phyloP scores from a whole-genome alignment of 2,888 invertebrate species.

The Limnephilus marmoratus region DNA sequence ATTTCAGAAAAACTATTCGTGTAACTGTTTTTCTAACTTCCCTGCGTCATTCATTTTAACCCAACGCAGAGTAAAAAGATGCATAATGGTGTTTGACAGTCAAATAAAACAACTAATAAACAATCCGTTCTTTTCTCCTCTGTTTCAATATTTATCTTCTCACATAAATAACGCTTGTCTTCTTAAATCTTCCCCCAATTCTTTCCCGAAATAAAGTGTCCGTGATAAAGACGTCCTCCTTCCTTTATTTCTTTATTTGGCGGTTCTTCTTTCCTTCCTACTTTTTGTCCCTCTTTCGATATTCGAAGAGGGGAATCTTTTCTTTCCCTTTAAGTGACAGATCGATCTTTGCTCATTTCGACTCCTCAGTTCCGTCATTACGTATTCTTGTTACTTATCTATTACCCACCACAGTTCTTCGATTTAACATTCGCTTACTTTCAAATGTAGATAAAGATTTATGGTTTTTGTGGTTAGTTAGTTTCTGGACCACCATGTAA shows the following conservation, averaged over 20 bases:
- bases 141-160: constrained; percentile 46
- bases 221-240: constrained; percentile 63
- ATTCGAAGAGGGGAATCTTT: constrained; percentile 17
- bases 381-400: neutral
- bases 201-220: constrained; percentile 57
- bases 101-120: constrained; percentile 31
- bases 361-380: neutral
- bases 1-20: neutral
- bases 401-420: neutral
- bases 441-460: neutral
- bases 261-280: constrained; percentile 22
- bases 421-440: neutral
- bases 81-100: constrained; percentile 13
- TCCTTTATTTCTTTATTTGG: constrained; percentile 34
- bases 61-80: constrained; percentile 20
- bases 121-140: constrained; percentile 42
- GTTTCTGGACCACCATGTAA: too few relatives aligned
- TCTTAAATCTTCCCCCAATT: constrained; percentile 26
- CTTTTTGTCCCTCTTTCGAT: neutral
- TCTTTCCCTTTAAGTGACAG: neutral
- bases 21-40: neutral
- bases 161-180: constrained; percentile 31
- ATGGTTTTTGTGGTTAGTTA: neutral
- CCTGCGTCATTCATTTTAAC: neutral
- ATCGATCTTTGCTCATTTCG: neutral